Base-by-base conservation (phyloP, 2,888 invertebrate species). In the Dolomedes plantarius region DNA sequence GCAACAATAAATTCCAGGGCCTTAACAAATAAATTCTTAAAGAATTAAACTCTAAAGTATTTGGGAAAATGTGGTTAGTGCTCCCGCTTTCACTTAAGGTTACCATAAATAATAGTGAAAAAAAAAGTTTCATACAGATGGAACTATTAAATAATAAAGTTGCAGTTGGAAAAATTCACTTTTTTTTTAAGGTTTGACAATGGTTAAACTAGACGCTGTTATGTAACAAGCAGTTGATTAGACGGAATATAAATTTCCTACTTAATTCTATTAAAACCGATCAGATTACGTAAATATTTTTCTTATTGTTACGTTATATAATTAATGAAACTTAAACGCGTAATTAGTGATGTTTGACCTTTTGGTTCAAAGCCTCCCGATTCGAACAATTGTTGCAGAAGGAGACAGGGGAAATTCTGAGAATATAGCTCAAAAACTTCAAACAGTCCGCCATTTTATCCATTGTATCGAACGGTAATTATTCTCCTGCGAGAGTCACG, bases 291-390 rank as follows among this genome's bases (percentile, higher is more conserved):
- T 5, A 56, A 56, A 56, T 23, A 13, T 13, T 46, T 56, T 3
- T 23, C 23, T 56, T 23, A 56, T 56, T 56, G 23, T 23, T 23
- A 23, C 23, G 56, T 62, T 73, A 56, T 69, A 72, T 77, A 83
- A 83, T 83, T 83, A 83, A 65, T 72, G 56, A 67, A 32, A 31
- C 67, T 67, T 83, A 77, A 83, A 32, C 65, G 72, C 36, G 72
- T 77, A 50, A 83, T 83, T 83, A 72, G 32, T 16, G 29, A 32
- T 28, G 31, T 19, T 27, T 77, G 83, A 77, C 77, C 83, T 28
- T 27, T 9, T 9, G 29, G 83, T 83, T 83, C 83, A 83, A 77
- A 83, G 56, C 27, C 46, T 71, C 82, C 64, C 67, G 19, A 41
- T 19, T 39, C 31, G 56, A 77, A 74, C 77, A 72, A 77, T 83